phyloP scores from a whole-genome alignment of 2,113 vertebrate genomes.

The Glaucidium brasilianum region DNA sequence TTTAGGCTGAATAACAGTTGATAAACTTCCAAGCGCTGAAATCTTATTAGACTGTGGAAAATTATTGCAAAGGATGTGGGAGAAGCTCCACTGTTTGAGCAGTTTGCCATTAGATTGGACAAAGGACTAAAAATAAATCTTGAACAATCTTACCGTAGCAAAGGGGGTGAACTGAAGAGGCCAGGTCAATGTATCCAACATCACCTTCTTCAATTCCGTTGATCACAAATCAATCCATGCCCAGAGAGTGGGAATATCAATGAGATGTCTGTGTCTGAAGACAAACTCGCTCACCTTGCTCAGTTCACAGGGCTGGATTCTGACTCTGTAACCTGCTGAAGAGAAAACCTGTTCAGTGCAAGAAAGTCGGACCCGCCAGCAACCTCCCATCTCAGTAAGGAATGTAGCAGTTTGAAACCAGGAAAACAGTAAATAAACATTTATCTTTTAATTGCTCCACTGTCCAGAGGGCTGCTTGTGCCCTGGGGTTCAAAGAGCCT shows the following conservation, averaged over 20 bases:
- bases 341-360: background rate
- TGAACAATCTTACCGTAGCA: background rate
- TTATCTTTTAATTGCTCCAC: background rate
- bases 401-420: background rate
- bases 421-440: background rate
- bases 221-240: background rate
- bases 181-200: background rate
- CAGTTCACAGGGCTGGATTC: accelerated
- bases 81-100: slow-evolving; percentile 19
- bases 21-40: slow-evolving; percentile 45
- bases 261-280: accelerated
- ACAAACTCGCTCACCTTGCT: accelerated
- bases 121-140: background rate
- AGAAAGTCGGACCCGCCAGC: background rate
- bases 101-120: background rate
- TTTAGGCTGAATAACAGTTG: slow-evolving; percentile 38
- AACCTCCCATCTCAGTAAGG: background rate
- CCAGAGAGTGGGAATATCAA: accelerated
- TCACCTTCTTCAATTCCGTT: background rate
- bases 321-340: background rate
- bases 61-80: slow-evolving; percentile 29
- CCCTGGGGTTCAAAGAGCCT: background rate
- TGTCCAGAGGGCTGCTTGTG: background rate
- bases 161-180: background rate
- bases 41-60: slow-evolving; percentile 48